Percentiles rank a stretch among this genome's conserved stretches.
These are phyloP conservation scores for Brachirus orientalis DNA, from an alignment of 2,113 vertebrate genomes.

Conservation along the genomic window DNA sequence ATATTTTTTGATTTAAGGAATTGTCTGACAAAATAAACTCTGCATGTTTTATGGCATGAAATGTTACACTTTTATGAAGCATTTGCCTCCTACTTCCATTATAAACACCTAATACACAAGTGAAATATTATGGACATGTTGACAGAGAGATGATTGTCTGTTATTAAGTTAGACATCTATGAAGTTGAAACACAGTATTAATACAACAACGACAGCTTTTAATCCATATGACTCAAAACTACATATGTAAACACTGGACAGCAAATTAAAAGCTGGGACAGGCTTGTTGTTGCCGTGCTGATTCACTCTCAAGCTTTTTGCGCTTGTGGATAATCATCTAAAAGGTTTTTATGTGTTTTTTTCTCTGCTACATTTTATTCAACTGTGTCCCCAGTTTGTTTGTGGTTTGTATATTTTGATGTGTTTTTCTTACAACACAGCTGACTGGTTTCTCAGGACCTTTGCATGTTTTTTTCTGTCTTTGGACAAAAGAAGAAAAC, in stretches of 20 bases:
- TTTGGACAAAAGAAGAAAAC: slow-evolving; percentile 32
- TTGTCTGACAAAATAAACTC: too few relatives aligned
- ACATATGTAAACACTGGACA: slow-evolving; percentile 1
- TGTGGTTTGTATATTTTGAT: background rate
- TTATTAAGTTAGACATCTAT: slow-evolving; percentile 34
- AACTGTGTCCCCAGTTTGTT: background rate
- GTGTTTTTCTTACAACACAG: background rate
- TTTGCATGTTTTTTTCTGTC: background rate
- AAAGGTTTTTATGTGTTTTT: background rate
- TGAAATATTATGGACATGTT: too few relatives aligned
- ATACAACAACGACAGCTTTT: slow-evolving; percentile 22
- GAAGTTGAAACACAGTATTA: slow-evolving; percentile 22
- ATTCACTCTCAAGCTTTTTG: background rate
- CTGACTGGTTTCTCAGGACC: background rate
- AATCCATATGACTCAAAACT: slow-evolving; percentile 15
- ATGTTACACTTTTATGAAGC: too few relatives aligned
- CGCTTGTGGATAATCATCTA: background rate
- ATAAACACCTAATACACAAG: too few relatives aligned
- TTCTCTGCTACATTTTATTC: background rate
- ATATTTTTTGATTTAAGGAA: too few relatives aligned
- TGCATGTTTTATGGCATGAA: too few relatives aligned
- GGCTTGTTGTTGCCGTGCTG: background rate
- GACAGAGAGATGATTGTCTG: background rate
- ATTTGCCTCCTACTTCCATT: background rate
- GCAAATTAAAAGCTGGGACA: background rate